phyloP scores from a whole-genome alignment of 2,113 vertebrate species.

The Mustela lutreola region DNA sequence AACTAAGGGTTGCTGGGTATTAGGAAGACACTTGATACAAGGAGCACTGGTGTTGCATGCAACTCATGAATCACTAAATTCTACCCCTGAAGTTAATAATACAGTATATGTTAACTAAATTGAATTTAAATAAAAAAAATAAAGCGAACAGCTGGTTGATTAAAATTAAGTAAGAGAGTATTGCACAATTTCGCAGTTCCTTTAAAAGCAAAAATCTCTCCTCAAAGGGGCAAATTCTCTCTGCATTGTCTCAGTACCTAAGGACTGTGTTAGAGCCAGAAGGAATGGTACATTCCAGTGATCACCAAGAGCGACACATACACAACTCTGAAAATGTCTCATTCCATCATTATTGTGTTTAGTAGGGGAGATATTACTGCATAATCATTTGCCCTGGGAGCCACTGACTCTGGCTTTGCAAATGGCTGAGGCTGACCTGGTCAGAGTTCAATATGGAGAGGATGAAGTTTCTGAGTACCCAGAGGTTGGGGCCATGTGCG shows the following conservation, averaged over 20 bases:
- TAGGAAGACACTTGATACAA: background rate
- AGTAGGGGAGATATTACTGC: background rate
- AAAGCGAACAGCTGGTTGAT: background rate
- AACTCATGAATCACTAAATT: background rate
- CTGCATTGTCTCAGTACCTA: background rate
- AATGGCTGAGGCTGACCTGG: background rate
- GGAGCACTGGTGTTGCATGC: background rate
- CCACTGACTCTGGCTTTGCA: background rate
- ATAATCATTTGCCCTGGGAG: background rate
- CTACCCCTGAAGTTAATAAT: background rate
- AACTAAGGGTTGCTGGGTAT: background rate
- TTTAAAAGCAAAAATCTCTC: constrained; percentile 28
- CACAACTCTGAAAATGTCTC: background rate
- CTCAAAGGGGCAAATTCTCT: background rate
- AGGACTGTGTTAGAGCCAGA: background rate
- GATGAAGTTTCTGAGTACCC: background rate
- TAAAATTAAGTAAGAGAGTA: background rate
- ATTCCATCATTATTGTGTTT: background rate
- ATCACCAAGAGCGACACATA: background rate
- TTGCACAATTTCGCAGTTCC: background rate
- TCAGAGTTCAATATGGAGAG: background rate
- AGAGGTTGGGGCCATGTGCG: background rate
- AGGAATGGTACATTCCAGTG: background rate
- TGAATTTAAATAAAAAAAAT: background rate
- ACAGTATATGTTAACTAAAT: background rate